Percentiles rank a stretch among this genome's conserved stretches.
Evolutionary conservation across 1,140 invertebrate species (phyloP).

Genomic region (Ceratosolen fusciceps): DNA sequence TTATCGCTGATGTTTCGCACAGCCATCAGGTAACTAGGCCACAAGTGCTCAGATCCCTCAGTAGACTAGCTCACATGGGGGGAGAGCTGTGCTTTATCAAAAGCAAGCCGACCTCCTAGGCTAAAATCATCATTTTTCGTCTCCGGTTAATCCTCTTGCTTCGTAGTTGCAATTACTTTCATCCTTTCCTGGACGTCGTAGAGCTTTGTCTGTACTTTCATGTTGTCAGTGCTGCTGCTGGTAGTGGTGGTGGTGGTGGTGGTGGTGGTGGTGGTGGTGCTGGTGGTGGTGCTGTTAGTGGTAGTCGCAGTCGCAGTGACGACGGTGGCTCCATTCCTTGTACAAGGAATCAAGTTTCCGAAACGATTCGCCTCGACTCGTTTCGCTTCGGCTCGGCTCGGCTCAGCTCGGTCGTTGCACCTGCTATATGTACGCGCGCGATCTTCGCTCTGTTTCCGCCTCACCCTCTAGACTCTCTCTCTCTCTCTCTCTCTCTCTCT

Average conservation of each 20-base stretch:
- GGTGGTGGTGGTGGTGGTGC: too few species aligned
- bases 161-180: constrained; percentile 36
- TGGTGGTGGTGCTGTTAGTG: too few species aligned
- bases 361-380: constrained; percentile 13
- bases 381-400: constrained; percentile 9
- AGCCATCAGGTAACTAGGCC: constrained; percentile 36
- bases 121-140: constrained; percentile 44
- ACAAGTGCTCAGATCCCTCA: not conserved
- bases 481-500: constrained; percentile 24
- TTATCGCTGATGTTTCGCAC: not conserved
- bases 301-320: too few species aligned
- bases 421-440: constrained; percentile 30
- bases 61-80: too few species aligned
- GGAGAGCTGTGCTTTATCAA: not conserved
- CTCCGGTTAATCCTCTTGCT: constrained; percentile 23
- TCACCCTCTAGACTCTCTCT: constrained; percentile 24
- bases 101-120: not conserved
- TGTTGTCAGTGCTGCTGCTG: not conserved
- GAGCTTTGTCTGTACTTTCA: too few species aligned
- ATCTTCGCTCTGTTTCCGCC: constrained; percentile 1
- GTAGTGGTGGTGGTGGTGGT: too few species aligned
- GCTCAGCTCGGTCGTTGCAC: constrained; percentile 44
- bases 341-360: constrained; percentile 40
- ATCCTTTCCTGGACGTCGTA: constrained; percentile 14
- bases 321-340: constrained; percentile 9